Evolutionary conservation across 2,888 invertebrate genomes (phyloP).

Genomic region (Eupithecia insigniata): DNA sequence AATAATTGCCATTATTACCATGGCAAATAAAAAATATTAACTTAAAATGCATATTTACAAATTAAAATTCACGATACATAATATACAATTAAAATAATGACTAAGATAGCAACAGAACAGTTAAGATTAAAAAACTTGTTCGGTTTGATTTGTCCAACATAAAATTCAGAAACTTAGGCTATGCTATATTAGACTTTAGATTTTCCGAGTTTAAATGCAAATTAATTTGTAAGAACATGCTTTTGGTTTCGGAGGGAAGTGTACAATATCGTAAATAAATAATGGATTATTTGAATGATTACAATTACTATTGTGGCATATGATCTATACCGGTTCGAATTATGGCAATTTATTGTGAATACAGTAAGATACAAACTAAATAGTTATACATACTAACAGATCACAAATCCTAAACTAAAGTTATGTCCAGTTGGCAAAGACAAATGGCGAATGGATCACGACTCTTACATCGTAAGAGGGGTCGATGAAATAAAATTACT

Average conservation of each 20-base stretch:
- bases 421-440: constrained; percentile 82
- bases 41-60: constrained; percentile 82
- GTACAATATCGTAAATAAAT: constrained; percentile 58
- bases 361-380: constrained; percentile 73
- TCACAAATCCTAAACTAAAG: constrained; percentile 80
- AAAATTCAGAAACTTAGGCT: constrained; percentile 41
- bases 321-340: constrained; percentile 67
- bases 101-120: constrained; percentile 74
- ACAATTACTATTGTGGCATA: constrained; percentile 61
- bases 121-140: constrained; percentile 66
- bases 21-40: constrained; percentile 81
- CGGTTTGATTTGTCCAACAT: constrained; percentile 61
- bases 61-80: constrained; percentile 78
- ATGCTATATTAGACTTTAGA: constrained; percentile 53
- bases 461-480: constrained; percentile 73
- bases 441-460: constrained; percentile 80
- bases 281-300: constrained; percentile 53
- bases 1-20: constrained; percentile 76
- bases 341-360: constrained; percentile 81
- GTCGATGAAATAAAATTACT: constrained; percentile 76
- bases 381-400: constrained; percentile 78
- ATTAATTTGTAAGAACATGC: constrained; percentile 52
- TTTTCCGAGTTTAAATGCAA: constrained; percentile 67
- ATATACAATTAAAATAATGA: constrained; percentile 83
- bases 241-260: constrained; percentile 67